phyloP scores from a whole-genome alignment of 1,140 invertebrate species.

The honey bee (Apis mellifera) region Amel_HAv3.1 CM009932.2:5158001-5158500 shows the following conservation, averaged over 20 bases:
- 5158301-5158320: neutral
- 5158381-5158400: neutral
- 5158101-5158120: neutral
- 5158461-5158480: no score
- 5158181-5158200: neutral
- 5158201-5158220: neutral
- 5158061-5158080: neutral
- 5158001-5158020: neutral
- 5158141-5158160: conserved; percentile 19
- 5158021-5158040: no score
- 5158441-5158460: neutral
- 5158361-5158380: no score
- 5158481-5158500: neutral
- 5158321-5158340: neutral
- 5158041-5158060: neutral
- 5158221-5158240: neutral
- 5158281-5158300: neutral
- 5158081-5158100: neutral
- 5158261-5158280: neutral
- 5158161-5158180: neutral
- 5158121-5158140: neutral
- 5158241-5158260: conserved; percentile 5
- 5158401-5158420: neutral
- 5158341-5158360: neutral
- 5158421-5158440: neutral